These are phyloP conservation scores for Bombus sylvicola DNA, from an alignment of 1,140 invertebrate species.

Conservation along the genomic window DNA sequence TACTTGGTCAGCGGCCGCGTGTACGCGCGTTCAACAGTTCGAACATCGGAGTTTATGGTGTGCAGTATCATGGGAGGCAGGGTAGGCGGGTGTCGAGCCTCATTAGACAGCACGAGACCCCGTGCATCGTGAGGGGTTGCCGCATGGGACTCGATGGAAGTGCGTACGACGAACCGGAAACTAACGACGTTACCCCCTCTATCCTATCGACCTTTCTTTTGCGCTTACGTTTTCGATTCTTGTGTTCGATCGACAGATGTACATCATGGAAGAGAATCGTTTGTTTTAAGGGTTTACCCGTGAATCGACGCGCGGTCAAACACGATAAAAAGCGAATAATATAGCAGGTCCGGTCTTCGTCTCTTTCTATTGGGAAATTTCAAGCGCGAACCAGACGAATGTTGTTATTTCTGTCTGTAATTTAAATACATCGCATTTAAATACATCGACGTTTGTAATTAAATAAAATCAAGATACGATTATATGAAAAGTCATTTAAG, in stretches of 20 bases:
- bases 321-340: too few species aligned
- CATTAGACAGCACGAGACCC: conserved; percentile 74
- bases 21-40: conserved; percentile 52
- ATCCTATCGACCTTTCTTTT: conserved; percentile 33
- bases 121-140: conserved; percentile 58
- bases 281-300: conserved; percentile 26
- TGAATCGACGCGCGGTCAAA: not conserved
- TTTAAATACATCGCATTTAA: too few species aligned
- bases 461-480: too few species aligned
- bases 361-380: not conserved
- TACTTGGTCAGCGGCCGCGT: conserved; percentile 13
- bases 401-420: too few species aligned
- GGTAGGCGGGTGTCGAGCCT: conserved; percentile 70
- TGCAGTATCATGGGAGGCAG: conserved; percentile 57
- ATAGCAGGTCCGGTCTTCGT: not conserved
- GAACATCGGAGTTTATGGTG: conserved; percentile 58
- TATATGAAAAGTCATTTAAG: too few species aligned
- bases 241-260: conserved; percentile 36
- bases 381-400: too few species aligned
- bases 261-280: not conserved
- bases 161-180: conserved; percentile 68
- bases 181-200: conserved; percentile 67
- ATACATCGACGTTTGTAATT: too few species aligned
- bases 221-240: conserved; percentile 36
- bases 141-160: conserved; percentile 59